These are phyloP conservation scores for Xylocampa areola DNA, from an alignment of 2,888 invertebrate species.

Conservation along the genomic window DNA sequence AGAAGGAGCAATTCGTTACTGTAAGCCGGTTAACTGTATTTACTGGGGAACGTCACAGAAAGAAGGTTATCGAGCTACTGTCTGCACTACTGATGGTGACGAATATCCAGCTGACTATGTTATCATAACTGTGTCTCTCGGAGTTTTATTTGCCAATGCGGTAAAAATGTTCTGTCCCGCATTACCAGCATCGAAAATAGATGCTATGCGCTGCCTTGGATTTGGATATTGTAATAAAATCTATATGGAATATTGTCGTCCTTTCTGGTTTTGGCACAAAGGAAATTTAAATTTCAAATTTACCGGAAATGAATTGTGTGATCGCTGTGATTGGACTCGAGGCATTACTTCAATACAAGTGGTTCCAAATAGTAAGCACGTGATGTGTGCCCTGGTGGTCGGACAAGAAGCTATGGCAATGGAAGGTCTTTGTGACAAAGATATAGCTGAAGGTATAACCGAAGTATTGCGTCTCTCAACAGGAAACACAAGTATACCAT, in stretches of 20 bases:
- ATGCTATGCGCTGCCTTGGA: constrained; percentile 92
- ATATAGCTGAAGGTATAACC: constrained; percentile 91
- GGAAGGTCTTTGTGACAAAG: constrained; percentile 92
- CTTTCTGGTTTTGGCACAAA: constrained; percentile 93
- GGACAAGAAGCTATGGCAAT: constrained; percentile 92
- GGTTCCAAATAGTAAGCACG: constrained; percentile 92
- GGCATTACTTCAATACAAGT: constrained; percentile 92
- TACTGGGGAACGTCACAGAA: constrained; percentile 91
- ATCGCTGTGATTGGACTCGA: constrained; percentile 92
- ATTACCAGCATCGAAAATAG: constrained; percentile 92
- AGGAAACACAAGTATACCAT: constrained; percentile 91
- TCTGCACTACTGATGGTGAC: constrained; percentile 92
- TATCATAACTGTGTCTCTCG: constrained; percentile 93
- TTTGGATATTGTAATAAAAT: constrained; percentile 94
- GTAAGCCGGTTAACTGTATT: constrained; percentile 92
- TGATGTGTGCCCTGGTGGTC: constrained; percentile 92
- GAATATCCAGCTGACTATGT: constrained; percentile 94
- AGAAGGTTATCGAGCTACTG: constrained; percentile 84
- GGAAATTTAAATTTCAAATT: constrained; percentile 91
- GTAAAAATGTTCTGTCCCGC: constrained; percentile 92
- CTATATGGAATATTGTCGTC: constrained; percentile 93
- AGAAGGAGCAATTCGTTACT: constrained; percentile 90
- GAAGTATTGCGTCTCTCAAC: constrained; percentile 91
- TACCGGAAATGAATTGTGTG: constrained; percentile 86
- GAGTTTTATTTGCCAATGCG: constrained; percentile 92